Evolutionary conservation across 2,888 invertebrate genomes (phyloP), one percentile per base, ranked within the genome.

Genomic region (Salticus scenicus): DNA sequence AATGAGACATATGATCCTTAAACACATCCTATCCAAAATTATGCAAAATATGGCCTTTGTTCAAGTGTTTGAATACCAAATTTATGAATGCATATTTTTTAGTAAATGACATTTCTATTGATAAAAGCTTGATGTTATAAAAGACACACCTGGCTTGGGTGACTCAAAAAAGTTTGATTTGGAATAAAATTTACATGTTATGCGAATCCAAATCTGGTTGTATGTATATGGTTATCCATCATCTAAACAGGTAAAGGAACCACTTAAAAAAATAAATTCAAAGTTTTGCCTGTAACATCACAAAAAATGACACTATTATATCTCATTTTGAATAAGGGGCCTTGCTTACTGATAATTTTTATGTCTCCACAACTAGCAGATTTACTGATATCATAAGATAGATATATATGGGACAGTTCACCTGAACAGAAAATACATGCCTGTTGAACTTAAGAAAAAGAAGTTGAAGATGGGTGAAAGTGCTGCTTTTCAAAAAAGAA

Each of bases 391-490:
- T 1, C 27, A 24, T 24, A 83, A 1, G 33, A 66, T 10, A 88
- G 88, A 0, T 87, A 88, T 42, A 10, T 88, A 79, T 75, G 89
- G 88, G 31, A 88, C 88, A 4, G 66, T 88, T 17, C 27, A 82
- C 37, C 27, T 57, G 20, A 84, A 85, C 30, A 33, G 88, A 27
- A 88, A 87, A 74, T 42, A 76, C n/a, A 24, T 76, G 5, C 88
- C 87, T 67, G n/a, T 41, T 51, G 33, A 12, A 37, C 31, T 76
- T 27, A 73, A 37, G 0, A 30, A 28, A 28, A 77, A 85, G 37
- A 80, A 82, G 63, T 0, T 87, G 24, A 72, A 87, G 57, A 82
- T 70, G 30, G 88, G 84, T n/a, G 69, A 81, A 73, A 33, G 70
- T 37, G 41, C 30, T 37, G 84, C 79, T 24, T 85, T n/a, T n/a